phyloP scores from a whole-genome alignment of 92 coral and sea anemone genomes.

The Parazoanthus darwini region DNA sequence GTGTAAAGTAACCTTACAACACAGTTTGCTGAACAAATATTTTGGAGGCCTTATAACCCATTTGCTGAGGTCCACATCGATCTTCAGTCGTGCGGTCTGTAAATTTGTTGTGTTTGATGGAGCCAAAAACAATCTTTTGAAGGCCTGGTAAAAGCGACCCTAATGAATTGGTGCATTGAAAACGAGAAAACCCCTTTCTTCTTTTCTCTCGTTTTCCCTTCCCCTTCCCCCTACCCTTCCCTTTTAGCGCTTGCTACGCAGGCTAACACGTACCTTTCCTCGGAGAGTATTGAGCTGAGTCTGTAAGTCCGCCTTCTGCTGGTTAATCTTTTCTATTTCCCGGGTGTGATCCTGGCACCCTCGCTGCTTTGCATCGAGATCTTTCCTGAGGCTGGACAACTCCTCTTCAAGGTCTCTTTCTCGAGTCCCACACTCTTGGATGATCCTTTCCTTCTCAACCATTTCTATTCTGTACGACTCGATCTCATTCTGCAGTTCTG shows the following conservation, averaged over 20 bases:
- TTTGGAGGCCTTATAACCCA: too few species aligned
- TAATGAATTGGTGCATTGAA: not conserved
- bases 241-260: not conserved
- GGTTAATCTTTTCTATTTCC: constrained; percentile 66
- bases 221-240: too few species aligned
- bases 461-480: constrained; percentile 72
- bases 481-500: constrained; percentile 68
- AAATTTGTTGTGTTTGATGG: too few species aligned
- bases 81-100: too few species aligned
- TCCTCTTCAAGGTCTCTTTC: constrained; percentile 72
- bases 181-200: not conserved
- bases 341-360: constrained; percentile 59
- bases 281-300: constrained; percentile 68
- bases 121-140: too few species aligned
- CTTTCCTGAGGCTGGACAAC: constrained; percentile 59
- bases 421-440: constrained; percentile 61
- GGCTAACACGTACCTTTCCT: constrained; percentile 49
- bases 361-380: constrained; percentile 60
- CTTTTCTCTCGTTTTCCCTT: too few species aligned
- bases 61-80: too few species aligned
- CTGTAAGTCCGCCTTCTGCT: constrained; percentile 80
- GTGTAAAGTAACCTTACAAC: too few species aligned
- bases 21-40: too few species aligned
- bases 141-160: not conserved
- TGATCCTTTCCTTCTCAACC: constrained; percentile 69